Conservation (phyloP, 2,888 invertebrate genomes). For the Blastobasis lacticolella region DNA sequence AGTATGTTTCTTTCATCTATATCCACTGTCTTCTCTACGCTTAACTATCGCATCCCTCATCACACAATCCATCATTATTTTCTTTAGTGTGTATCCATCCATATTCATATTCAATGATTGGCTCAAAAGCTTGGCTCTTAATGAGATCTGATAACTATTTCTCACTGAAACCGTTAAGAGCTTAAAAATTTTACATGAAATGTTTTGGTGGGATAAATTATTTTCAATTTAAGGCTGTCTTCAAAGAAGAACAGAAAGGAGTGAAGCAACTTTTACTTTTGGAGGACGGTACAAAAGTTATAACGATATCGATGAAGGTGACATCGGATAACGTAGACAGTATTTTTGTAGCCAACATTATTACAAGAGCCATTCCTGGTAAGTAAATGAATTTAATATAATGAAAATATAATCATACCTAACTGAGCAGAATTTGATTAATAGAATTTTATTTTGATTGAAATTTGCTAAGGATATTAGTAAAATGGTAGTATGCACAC, state of each 20-base stretch:
- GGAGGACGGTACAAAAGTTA: slow-evolving; percentile 82
- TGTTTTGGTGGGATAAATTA: slow-evolving; percentile 56
- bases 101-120: too few relatives aligned
- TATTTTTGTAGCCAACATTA: slow-evolving; percentile 77
- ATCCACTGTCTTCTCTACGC: too few relatives aligned
- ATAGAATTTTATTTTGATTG: background rate
- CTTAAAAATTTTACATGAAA: slow-evolving; percentile 62
- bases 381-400: slow-evolving; percentile 9
- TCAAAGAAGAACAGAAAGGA: slow-evolving; percentile 87
- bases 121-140: too few relatives aligned
- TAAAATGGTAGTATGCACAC: too few relatives aligned
- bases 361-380: slow-evolving; percentile 84
- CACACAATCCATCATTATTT: too few relatives aligned
- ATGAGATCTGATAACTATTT: too few relatives aligned
- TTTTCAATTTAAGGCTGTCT: slow-evolving; percentile 74
- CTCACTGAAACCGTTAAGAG: too few relatives aligned
- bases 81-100: too few relatives aligned
- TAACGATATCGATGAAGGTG: slow-evolving; percentile 81
- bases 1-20: too few relatives aligned
- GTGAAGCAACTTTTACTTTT: slow-evolving; percentile 84
- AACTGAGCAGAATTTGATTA: too few relatives aligned
- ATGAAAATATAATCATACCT: background rate
- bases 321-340: slow-evolving; percentile 76
- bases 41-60: too few relatives aligned
- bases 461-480: background rate